Conservation (phyloP, 92 coral and sea anemone species). For the Virgularia gustaviana region DNA sequence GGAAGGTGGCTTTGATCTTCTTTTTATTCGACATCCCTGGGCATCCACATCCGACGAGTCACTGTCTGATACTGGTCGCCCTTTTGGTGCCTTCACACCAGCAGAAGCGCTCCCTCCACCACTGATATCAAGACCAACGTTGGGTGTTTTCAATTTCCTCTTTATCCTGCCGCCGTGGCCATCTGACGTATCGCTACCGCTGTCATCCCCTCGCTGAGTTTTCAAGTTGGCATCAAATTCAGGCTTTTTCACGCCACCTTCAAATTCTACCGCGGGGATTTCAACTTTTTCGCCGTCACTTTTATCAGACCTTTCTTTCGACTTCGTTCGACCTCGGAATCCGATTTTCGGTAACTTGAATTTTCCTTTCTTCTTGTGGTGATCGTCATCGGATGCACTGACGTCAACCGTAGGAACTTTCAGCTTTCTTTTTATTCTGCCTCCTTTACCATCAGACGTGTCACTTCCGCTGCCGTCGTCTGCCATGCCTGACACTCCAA, state of each 20-base stretch:
- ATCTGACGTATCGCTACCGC: constrained; percentile 19
- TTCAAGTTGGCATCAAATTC: no score
- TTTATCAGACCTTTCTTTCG: no score
- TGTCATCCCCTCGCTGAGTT: no score
- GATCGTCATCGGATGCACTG: not conserved
- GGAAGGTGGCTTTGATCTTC: no score
- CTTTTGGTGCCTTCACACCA: not conserved
- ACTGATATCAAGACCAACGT: not conserved
- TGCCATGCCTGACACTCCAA: not conserved
- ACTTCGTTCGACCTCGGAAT: not conserved
- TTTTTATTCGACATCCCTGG: no score
- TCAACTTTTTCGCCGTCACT: no score
- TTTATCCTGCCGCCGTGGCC: constrained; percentile 30
- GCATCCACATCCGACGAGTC: no score
- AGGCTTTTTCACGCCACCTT: no score
- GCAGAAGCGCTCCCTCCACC: not conserved
- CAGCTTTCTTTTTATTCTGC: constrained; percentile 18
- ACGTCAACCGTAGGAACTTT: constrained; percentile 21
- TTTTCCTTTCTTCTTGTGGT: not conserved
- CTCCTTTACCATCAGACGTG: constrained; percentile 30
- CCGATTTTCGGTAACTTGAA: not conserved
- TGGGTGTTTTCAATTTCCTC: constrained; percentile 10
- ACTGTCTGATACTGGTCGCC: not conserved
- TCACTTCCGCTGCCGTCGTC: constrained; percentile 33
- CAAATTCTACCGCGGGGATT: no score